Conservation (phyloP, 2,888 invertebrate genomes). For the Thymelicus lineola region DNA sequence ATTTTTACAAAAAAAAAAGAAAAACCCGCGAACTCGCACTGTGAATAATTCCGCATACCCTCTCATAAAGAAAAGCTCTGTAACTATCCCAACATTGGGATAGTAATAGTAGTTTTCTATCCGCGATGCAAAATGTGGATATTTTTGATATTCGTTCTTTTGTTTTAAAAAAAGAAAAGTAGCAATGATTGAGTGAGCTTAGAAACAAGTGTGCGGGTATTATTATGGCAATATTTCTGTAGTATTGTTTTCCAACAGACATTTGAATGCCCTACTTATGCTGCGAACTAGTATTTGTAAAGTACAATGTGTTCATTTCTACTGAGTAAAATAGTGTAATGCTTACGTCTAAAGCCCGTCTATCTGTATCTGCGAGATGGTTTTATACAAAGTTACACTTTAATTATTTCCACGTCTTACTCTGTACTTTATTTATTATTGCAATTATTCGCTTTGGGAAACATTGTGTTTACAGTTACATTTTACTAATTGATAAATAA, state of each 20-base stretch:
- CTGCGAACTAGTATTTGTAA: constrained; percentile 33
- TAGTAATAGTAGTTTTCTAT: constrained; percentile 36
- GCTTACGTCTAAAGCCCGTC: constrained; percentile 16
- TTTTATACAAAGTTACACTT: neutral
- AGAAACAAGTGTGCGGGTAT: constrained; percentile 37
- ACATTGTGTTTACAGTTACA: no score
- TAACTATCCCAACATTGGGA: constrained; percentile 31
- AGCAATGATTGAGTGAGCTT: constrained; percentile 38
- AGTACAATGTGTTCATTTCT: constrained; percentile 36
- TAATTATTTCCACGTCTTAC: neutral
- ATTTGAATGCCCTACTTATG: constrained; percentile 40
- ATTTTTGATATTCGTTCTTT: constrained; percentile 38
- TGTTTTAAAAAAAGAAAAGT: constrained; percentile 37
- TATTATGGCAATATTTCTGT: constrained; percentile 39
- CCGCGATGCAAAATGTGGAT: constrained; percentile 35
- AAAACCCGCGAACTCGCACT: constrained; percentile 17
- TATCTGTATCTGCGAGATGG: constrained; percentile 11
- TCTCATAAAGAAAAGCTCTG: constrained; percentile 35
- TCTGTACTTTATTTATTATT: neutral
- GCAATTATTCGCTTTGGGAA: no score
- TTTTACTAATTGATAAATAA: no score
- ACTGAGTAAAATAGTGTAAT: constrained; percentile 28
- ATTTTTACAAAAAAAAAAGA: constrained; percentile 26
- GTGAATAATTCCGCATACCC: constrained; percentile 24
- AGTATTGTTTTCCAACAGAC: constrained; percentile 41